Percentiles rank a stretch among this genome's conserved stretches.
Evolutionary conservation across 2,888 invertebrate genomes (phyloP).

Genomic region (Aquatica leii): DNA sequence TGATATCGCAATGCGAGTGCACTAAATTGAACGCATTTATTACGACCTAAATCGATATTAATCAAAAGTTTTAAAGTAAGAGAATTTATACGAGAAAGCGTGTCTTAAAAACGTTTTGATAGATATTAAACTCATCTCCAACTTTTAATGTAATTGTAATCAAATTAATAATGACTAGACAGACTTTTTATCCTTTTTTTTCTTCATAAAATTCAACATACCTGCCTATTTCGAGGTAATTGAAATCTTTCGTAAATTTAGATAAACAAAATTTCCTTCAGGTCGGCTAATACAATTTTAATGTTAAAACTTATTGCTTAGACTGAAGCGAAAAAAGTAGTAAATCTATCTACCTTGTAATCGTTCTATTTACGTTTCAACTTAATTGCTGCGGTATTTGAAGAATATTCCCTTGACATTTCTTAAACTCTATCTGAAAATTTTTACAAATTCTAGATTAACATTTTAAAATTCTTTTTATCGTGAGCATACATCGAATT

Average conservation of each 20-base stretch:
- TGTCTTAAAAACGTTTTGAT: constrained; percentile 22
- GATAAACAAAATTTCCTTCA: too few species aligned
- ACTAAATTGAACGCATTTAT: constrained; percentile 36
- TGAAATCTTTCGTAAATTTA: neutral
- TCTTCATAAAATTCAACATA: neutral
- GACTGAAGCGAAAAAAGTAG: too few species aligned
- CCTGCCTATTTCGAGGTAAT: neutral
- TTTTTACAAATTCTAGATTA: too few species aligned
- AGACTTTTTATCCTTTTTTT: neutral
- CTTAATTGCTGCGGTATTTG: too few species aligned
- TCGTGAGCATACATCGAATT: too few species aligned
- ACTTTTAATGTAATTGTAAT: constrained; percentile 12
- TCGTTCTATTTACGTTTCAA: too few species aligned
- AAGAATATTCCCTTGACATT: too few species aligned
- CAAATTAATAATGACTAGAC: constrained; percentile 13
- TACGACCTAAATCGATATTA: constrained; percentile 32
- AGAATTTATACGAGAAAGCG: constrained; percentile 24
- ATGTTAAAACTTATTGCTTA: too few species aligned
- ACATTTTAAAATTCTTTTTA: too few species aligned
- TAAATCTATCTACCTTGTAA: too few species aligned
- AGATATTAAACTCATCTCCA: constrained; percentile 27
- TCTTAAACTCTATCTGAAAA: too few species aligned
- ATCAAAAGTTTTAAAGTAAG: constrained; percentile 36
- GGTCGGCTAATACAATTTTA: too few species aligned
- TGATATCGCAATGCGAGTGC: constrained; percentile 34